These are phyloP conservation scores for Automeris io DNA, from an alignment of 2,888 invertebrate genomes.

Conservation along the genomic window DNA sequence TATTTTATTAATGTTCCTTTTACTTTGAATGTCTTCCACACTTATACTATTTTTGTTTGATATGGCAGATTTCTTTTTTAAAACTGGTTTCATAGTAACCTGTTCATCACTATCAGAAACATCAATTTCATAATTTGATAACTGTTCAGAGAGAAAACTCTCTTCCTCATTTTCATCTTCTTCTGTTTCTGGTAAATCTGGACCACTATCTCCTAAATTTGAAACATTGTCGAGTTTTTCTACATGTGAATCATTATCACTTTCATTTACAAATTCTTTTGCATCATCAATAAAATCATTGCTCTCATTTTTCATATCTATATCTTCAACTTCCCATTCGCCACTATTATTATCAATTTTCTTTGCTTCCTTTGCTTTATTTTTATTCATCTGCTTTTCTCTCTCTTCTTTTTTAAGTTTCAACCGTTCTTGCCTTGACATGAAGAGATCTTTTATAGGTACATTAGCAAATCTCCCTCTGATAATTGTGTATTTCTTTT, in stretches of 20 bases:
- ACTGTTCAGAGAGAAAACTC: constrained; percentile 6
- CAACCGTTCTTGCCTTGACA: constrained; percentile 59
- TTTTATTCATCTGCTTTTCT: constrained; percentile 51
- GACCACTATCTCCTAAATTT: constrained; percentile 10
- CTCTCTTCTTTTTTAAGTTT: constrained; percentile 59
- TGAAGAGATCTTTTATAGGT: constrained; percentile 58
- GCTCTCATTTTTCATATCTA: constrained; percentile 18
- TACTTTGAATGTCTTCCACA: constrained; percentile 1
- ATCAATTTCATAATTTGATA: not conserved
- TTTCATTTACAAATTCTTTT: constrained; percentile 7
- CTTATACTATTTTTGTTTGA: constrained; percentile 6
- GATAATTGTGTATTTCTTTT: constrained; percentile 55
- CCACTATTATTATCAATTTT: constrained; percentile 41
- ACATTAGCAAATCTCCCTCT: constrained; percentile 51
- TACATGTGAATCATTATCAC: constrained; percentile 9
- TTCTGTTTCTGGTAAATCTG: constrained; percentile 6
- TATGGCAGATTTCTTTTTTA: constrained; percentile 6
- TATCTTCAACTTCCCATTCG: constrained; percentile 49
- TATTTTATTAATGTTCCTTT: constrained; percentile 5
- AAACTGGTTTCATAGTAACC: constrained; percentile 3
- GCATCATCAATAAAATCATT: constrained; percentile 4
- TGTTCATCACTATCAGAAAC: not conserved
- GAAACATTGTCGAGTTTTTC: constrained; percentile 8
- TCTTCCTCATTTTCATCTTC: constrained; percentile 7
- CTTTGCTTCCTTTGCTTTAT: constrained; percentile 30